Base-by-base conservation (phyloP, 2,113 vertebrate genomes). In the Stigmatopora argus region DNA sequence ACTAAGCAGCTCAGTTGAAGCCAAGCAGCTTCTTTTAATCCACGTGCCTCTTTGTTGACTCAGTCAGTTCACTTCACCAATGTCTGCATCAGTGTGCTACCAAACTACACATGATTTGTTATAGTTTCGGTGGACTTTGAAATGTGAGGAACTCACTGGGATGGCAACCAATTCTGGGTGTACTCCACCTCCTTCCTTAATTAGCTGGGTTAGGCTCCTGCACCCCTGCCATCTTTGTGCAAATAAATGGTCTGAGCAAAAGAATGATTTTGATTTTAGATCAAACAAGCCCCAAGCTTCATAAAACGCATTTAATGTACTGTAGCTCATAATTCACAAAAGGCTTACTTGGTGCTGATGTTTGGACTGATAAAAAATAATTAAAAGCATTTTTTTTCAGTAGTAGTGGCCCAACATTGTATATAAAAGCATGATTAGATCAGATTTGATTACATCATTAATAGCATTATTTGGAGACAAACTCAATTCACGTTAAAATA, bases 1-100 rank as follows among this genome's bases (percentile, higher is more conserved):
- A 72, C 72, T 75, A 67, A 79, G 63, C 14, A 78, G 73, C 72
- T 82, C 67, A 62, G 35, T 69, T 57, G 57, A 75, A 74, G 76
- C 66, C 60, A 70, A 38, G 10, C 65, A 64, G 59, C 48, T 47
- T 70, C 71, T 70, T 74, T 68, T 61, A 68, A 78, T 80, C 75
- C 49, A 11, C 64, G 44, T 53, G 63, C 13, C 47, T 23, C 34
- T 69, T 69, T 48, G 60, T 53, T 65, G 41, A 67, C 70, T 78
- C 21, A 44, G 56, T 46, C 15, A 17, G 65, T 72, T 74, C 62
- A 61, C 44, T 52, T 68, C 38, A 41, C 38, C 66, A n/a, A 62
- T 66, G 17, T 59, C 65, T 65, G 58, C 60, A 69, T 48, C 51
- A 64, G 15, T 44, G 52, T 48, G 45, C 19, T 21, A 62, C 61